Conservation (phyloP, 2,888 invertebrate species). For the Orchestes rusci region DNA sequence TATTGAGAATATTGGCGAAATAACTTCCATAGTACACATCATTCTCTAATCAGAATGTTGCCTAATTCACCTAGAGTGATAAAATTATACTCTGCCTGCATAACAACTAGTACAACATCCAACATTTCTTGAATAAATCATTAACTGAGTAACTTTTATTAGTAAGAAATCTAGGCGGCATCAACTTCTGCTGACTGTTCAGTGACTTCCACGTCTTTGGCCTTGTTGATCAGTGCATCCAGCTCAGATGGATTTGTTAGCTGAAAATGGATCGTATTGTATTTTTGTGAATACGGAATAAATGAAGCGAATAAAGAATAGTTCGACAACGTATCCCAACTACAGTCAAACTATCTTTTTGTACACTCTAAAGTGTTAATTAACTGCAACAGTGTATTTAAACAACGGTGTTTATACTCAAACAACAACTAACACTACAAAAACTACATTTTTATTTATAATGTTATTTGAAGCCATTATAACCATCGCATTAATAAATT, state of each 20-base stretch:
- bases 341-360: background rate
- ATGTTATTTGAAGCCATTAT: too few species aligned
- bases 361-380: background rate
- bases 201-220: conserved; percentile 11
- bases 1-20: too few species aligned
- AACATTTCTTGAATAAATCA: background rate
- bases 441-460: too few species aligned
- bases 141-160: conserved; percentile 1
- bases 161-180: background rate
- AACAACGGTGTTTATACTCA: too few species aligned
- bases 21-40: too few species aligned
- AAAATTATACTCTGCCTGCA: too few species aligned
- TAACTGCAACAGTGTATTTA: too few species aligned
- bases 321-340: background rate
- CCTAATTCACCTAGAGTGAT: too few species aligned
- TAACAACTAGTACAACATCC: too few species aligned
- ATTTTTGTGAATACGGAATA: background rate
- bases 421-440: too few species aligned
- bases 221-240: conserved; percentile 50
- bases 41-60: too few species aligned
- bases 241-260: conserved; percentile 53
- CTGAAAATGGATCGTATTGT: conserved; percentile 30
- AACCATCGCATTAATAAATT: too few species aligned
- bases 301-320: background rate
- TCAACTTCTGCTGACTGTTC: conserved; percentile 1